A percentile compares a stretch with the other conserved stretches of the same genome.
Conservation (phyloP, 2,888 invertebrate genomes). For the Heliconius hortense region DNA sequence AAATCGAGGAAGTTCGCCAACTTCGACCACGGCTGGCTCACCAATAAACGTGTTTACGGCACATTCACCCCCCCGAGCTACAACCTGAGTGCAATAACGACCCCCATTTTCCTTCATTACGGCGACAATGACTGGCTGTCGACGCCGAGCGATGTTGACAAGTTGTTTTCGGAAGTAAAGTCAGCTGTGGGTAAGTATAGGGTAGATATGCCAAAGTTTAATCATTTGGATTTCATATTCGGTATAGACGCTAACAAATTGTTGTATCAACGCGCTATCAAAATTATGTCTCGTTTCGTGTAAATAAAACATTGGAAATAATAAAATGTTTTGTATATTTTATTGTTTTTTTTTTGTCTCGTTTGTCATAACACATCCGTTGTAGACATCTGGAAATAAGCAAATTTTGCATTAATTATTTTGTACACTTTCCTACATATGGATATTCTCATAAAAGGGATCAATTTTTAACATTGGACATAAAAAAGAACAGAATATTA, state of each 20-base stretch:
- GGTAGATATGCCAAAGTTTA: conserved; percentile 73
- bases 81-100: conserved; percentile 66
- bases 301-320: conserved; percentile 43
- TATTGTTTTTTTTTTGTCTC: conserved; percentile 2
- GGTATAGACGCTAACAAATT: conserved; percentile 81
- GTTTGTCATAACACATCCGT: conserved; percentile 34
- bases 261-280: conserved; percentile 79
- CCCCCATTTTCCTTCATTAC: conserved; percentile 78
- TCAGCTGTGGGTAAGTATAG: conserved; percentile 71
- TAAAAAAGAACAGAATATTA: no score
- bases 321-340: conserved; percentile 26
- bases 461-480: no score
- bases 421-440: neutral
- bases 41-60: conserved; percentile 73
- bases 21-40: conserved; percentile 73
- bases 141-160: conserved; percentile 69
- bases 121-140: conserved; percentile 79
- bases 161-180: conserved; percentile 64
- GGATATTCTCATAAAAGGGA: neutral
- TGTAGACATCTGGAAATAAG: conserved; percentile 42
- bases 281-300: conserved; percentile 68
- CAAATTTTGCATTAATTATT: neutral
- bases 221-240: conserved; percentile 83
- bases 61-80: conserved; percentile 76
- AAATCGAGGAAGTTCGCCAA: conserved; percentile 73